phyloP scores from a whole-genome alignment of 2,797 vertebrate genomes.

The Poeciliopsis presidionis region DNA sequence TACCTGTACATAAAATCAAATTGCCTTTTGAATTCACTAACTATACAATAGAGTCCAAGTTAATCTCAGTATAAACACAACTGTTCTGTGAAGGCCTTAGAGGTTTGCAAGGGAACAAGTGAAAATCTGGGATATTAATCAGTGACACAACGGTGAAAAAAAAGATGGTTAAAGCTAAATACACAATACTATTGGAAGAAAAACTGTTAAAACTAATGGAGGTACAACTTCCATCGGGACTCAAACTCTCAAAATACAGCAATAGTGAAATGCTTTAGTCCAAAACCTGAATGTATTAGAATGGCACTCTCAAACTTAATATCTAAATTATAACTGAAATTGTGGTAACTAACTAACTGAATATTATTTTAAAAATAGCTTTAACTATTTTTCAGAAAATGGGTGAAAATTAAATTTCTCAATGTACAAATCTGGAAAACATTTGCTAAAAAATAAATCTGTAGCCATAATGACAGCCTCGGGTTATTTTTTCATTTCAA shows the following conservation, averaged over 20 bases:
- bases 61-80: background rate
- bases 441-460: background rate
- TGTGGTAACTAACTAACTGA: background rate
- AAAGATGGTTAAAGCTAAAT: background rate
- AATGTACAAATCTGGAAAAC: background rate
- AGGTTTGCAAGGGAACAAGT: background rate
- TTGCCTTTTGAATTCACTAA: background rate
- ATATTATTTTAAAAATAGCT: too few relatives aligned
- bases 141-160: background rate
- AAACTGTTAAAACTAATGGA: background rate
- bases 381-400: background rate
- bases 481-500: background rate
- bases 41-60: background rate
- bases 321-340: background rate
- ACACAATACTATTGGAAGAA: background rate
- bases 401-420: background rate
- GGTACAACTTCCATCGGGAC: background rate
- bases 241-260: background rate
- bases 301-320: background rate
- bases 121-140: background rate
- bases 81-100: background rate
- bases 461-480: background rate
- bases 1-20: background rate
- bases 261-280: background rate
- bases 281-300: background rate